Percentiles rank a stretch among this genome's conserved stretches.
Evolutionary conservation across 2,113 vertebrate genomes (phyloP).

Genomic region (Delphinus delphis): DNA sequence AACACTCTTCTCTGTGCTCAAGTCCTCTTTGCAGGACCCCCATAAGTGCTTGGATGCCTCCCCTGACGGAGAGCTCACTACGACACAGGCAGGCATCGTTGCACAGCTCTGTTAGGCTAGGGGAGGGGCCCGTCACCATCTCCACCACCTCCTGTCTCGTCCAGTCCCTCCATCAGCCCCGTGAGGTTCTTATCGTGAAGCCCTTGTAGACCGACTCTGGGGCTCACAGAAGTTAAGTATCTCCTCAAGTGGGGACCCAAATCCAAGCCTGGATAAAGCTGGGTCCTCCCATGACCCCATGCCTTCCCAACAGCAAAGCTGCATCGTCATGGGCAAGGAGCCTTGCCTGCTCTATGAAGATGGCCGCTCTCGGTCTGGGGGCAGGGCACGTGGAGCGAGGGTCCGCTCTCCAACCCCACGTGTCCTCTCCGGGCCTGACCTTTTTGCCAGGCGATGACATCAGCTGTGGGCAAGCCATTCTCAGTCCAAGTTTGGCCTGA

Average conservation of each 20-base stretch:
- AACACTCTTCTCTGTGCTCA: rapidly evolving
- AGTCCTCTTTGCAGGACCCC: neutral
- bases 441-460: rapidly evolving
- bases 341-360: neutral
- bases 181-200: too few relatives aligned
- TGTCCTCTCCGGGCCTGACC: neutral
- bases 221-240: neutral
- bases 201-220: neutral
- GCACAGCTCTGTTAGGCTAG: neutral
- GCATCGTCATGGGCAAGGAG: rapidly evolving
- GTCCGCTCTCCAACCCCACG: rapidly evolving
- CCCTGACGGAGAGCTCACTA: neutral
- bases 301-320: neutral
- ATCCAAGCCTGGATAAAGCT: neutral
- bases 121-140: neutral
- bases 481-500: neutral
- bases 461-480: rapidly evolving
- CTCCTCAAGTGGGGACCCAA: neutral
- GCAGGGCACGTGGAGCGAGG: rapidly evolving
- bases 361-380: rapidly evolving
- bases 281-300: too few relatives aligned
- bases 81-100: rapidly evolving
- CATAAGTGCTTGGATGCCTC: neutral
- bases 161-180: neutral
- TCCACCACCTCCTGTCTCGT: neutral